phyloP scores from a whole-genome alignment of 2,113 vertebrate genomes.

The Tachysurus vachellii region DNA sequence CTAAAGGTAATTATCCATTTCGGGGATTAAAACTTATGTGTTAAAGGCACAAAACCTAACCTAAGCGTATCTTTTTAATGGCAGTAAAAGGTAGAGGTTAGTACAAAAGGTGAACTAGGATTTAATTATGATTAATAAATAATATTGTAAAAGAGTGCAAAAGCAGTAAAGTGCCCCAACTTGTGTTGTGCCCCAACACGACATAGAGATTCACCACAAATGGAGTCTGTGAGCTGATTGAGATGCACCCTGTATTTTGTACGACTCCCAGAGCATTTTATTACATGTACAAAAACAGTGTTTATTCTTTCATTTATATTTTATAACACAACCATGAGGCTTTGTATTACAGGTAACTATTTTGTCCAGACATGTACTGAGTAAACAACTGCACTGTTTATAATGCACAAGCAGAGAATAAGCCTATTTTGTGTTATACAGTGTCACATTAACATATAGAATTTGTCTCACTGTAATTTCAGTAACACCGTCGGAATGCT shows the following conservation, averaged over 20 bases:
- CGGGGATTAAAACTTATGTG: neutral
- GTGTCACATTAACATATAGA: conserved; percentile 27
- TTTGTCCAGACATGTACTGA: neutral
- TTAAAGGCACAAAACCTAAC: neutral
- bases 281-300: neutral
- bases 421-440: neutral
- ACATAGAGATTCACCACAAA: no score
- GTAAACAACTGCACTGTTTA: neutral
- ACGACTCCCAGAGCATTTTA: neutral
- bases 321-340: neutral
- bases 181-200: no score
- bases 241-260: neutral
- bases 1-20: neutral
- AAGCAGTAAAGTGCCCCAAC: neutral
- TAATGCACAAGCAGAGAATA: conserved; percentile 7
- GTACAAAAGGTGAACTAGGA: neutral
- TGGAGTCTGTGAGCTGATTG: no score
- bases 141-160: neutral
- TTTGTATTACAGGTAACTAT: conserved; percentile 1
- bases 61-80: neutral
- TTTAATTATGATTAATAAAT: neutral
- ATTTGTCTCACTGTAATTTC: neutral
- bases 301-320: neutral
- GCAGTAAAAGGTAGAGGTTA: neutral
- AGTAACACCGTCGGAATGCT: neutral